phyloP scores from a whole-genome alignment of 2,113 vertebrate species.

The Mugil cephalus region DNA sequence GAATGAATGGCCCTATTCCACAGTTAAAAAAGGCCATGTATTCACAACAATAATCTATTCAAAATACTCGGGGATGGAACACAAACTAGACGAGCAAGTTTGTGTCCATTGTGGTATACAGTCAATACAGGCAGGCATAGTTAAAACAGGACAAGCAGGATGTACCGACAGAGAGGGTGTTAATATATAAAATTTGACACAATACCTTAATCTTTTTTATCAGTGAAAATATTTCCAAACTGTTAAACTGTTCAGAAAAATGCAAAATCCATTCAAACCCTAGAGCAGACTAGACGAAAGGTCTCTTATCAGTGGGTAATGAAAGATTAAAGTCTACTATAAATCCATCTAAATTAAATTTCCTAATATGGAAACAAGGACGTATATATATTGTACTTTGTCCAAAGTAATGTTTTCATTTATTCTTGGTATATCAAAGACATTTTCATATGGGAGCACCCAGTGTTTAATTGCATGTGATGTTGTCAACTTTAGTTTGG shows the following conservation, averaged over 20 bases:
- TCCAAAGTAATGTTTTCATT: no score
- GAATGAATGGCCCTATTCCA: not conserved
- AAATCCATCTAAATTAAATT: no score
- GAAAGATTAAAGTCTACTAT: no score
- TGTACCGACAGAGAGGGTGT: not conserved
- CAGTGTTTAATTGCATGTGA: not conserved
- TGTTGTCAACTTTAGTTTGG: no score
- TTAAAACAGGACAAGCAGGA: not conserved
- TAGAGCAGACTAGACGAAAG: not conserved
- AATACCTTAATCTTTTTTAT: no score
- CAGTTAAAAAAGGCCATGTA: not conserved
- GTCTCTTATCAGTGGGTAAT: not conserved
- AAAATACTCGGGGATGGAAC: constrained; percentile 14
- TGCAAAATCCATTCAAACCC: not conserved
- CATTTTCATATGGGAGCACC: no score
- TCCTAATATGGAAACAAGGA: no score
- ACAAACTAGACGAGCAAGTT: not conserved
- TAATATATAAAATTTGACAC: no score
- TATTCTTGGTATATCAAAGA: no score
- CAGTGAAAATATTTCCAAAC: no score
- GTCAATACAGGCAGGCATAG: not conserved
- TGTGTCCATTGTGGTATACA: not conserved
- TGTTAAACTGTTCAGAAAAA: not conserved
- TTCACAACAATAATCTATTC: constrained; percentile 32
- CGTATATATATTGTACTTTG: no score